Evolutionary conservation across 1,140 invertebrate species (phyloP).

Genomic region (Gonatopus flavifemur): DNA sequence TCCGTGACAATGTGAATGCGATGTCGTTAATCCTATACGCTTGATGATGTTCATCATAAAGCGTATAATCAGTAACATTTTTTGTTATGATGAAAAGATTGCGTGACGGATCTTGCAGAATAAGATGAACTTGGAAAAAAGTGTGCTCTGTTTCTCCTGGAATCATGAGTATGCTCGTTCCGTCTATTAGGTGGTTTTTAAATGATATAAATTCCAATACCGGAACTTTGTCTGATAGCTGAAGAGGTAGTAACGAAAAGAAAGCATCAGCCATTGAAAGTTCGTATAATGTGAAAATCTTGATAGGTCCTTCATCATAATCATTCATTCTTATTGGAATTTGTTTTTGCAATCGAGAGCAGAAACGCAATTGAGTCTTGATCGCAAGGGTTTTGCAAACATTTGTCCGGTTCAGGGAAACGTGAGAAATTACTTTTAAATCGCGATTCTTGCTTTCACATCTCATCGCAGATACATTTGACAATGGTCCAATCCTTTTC

Average conservation of each 20-base stretch:
- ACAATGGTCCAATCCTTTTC: neutral
- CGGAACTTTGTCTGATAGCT: neutral
- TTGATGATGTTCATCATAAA: no score
- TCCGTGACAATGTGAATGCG: neutral
- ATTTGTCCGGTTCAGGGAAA: neutral
- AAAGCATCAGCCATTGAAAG: neutral
- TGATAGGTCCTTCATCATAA: no score
- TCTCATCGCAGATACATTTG: neutral
- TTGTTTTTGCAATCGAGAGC: neutral
- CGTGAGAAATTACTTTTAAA: no score
- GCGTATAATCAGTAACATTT: slow-evolving; percentile 12
- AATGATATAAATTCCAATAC: slow-evolving; percentile 3
- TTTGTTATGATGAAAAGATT: slow-evolving; percentile 5
- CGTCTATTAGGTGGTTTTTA: neutral
- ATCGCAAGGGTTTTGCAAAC: neutral
- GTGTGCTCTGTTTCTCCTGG: slow-evolving; percentile 6
- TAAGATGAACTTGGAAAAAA: slow-evolving; percentile 8
- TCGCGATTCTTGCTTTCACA: no score
- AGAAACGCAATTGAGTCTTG: neutral
- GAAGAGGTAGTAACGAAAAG: neutral
- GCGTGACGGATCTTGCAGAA: neutral
- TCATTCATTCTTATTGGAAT: neutral
- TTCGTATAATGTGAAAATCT: no score
- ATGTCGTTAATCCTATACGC: slow-evolving; percentile 1
- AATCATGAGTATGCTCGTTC: slow-evolving; percentile 9